These are phyloP conservation scores for Polymixis lichenea DNA, from an alignment of 2,888 invertebrate species.

Conservation along the genomic window DNA sequence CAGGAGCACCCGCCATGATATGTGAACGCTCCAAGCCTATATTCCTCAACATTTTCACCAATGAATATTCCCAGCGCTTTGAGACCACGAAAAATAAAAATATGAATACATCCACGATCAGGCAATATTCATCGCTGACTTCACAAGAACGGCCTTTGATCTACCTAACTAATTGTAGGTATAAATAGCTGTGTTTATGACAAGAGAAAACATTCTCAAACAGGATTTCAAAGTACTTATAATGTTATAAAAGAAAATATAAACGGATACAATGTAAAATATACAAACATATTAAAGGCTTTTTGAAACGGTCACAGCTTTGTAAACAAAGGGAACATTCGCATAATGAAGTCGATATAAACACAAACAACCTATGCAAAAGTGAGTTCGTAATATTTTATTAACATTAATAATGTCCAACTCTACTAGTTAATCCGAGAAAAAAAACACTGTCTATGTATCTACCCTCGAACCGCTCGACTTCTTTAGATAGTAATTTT, in stretches of 20 bases:
- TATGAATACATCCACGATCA: slow-evolving; percentile 7
- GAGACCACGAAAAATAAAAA: slow-evolving; percentile 32
- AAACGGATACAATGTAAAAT: slow-evolving; percentile 65
- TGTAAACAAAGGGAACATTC: slow-evolving; percentile 66
- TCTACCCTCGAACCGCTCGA: no score
- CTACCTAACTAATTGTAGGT: slow-evolving; percentile 25
- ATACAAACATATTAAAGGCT: slow-evolving; percentile 67
- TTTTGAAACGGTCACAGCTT: slow-evolving; percentile 65
- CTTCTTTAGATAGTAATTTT: no score
- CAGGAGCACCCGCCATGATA: slow-evolving; percentile 59
- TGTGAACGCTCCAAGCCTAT: slow-evolving; percentile 48
- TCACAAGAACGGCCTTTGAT: slow-evolving; percentile 42
- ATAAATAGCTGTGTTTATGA: slow-evolving; percentile 46
- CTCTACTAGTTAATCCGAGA: neutral
- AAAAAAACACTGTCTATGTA: no score
- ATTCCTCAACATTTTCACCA: slow-evolving; percentile 47
- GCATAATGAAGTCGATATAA: slow-evolving; percentile 62
- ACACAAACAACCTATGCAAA: slow-evolving; percentile 13
- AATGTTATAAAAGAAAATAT: slow-evolving; percentile 65
- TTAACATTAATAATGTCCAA: neutral
- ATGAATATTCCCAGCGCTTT: slow-evolving; percentile 46
- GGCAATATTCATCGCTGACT: slow-evolving; percentile 28
- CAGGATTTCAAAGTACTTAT: slow-evolving; percentile 63
- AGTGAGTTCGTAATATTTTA: slow-evolving; percentile 1
- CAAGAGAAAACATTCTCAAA: slow-evolving; percentile 55